phyloP scores from a whole-genome alignment of 1,140 invertebrate genomes.

The Harpegnathos saltator region DNA sequence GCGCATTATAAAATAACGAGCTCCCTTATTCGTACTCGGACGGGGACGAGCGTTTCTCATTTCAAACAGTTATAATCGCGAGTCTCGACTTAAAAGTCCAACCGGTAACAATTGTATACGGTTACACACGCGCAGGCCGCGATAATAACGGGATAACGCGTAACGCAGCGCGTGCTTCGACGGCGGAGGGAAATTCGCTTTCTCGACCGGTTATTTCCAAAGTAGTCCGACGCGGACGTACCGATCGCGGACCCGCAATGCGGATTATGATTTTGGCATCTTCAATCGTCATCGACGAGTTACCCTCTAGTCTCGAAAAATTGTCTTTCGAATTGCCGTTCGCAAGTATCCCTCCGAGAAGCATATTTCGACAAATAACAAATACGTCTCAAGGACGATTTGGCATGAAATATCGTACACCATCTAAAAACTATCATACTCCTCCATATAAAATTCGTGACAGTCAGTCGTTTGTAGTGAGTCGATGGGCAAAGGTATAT shows the following conservation, averaged over 20 bases:
- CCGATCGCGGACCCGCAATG: slow-evolving; percentile 65
- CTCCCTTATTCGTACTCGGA: background rate
- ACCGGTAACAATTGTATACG: background rate
- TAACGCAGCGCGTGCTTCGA: slow-evolving; percentile 10
- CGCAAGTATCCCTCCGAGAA: no score
- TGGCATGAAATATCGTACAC: no score
- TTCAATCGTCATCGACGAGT: slow-evolving; percentile 59
- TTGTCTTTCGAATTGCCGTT: slow-evolving; percentile 29
- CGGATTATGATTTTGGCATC: slow-evolving; percentile 61
- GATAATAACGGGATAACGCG: background rate
- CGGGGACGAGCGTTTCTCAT: slow-evolving; percentile 29
- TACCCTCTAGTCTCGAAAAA: slow-evolving; percentile 62
- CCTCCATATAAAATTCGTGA: no score
- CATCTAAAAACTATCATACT: no score
- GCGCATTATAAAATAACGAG: background rate
- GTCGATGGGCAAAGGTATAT: no score
- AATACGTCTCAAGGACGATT: no score
- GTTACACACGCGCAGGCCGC: background rate
- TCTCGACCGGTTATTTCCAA: slow-evolving; percentile 65
- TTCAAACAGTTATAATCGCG: background rate
- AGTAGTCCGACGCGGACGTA: no score
- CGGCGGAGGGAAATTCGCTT: slow-evolving; percentile 61
- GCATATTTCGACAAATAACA: no score
- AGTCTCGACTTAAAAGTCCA: background rate
- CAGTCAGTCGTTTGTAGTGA: no score